Evolutionary conservation across 2,113 vertebrate genomes (phyloP).

Genomic region (Cygnus atratus): DNA sequence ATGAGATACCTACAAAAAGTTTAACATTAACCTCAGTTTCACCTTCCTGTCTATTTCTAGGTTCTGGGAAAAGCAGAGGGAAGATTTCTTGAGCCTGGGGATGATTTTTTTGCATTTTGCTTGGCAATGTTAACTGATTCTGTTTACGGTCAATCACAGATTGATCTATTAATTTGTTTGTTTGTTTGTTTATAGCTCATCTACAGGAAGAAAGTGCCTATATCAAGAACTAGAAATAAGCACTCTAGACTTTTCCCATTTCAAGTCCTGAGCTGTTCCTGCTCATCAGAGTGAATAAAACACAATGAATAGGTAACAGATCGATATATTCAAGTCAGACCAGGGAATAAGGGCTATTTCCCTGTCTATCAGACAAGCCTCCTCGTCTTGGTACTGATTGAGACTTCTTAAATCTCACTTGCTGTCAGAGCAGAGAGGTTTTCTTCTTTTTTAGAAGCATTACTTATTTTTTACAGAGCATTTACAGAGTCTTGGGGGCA

Average conservation of each 20-base stretch:
- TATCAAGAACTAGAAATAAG: neutral
- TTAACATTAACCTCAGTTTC: constrained; percentile 38
- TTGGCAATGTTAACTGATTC: neutral
- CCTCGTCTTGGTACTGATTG: neutral
- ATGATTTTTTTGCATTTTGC: neutral
- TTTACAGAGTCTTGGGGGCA: neutral
- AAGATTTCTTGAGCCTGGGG: neutral
- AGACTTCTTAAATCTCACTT: neutral
- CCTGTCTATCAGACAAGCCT: neutral
- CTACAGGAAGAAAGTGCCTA: neutral
- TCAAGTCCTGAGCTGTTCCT: neutral
- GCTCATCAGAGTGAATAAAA: neutral
- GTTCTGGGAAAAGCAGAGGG: neutral
- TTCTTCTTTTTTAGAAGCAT: neutral
- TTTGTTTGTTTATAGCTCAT: neutral
- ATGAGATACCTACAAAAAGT: constrained; percentile 30
- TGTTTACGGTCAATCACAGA: neutral
- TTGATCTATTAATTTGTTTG: neutral
- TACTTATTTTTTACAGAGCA: neutral
- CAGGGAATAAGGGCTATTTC: neutral
- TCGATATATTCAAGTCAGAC: neutral
- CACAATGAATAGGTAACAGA: neutral
- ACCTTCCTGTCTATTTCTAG: constrained; percentile 21
- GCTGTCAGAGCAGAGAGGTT: neutral
- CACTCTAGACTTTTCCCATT: neutral